Base-by-base conservation (phyloP, 1,140 invertebrate species). In the Daktulosphaira vitifoliae region DNA sequence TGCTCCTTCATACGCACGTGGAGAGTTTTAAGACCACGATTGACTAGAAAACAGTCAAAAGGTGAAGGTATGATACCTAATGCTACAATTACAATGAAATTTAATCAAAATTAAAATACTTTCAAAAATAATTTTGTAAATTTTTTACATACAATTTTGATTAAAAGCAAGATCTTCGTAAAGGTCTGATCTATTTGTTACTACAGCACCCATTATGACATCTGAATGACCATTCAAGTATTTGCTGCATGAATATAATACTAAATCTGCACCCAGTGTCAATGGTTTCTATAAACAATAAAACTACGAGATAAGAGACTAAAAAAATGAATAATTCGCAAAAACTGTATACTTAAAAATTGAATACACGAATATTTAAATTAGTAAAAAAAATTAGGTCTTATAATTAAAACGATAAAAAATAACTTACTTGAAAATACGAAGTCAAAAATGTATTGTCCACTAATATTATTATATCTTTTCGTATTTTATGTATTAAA, bases 221-320 rank as follows among this genome's bases (percentile, higher is more conserved):
- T 99, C 96, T 1, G 90, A 88, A 76, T 99, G 96, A 0, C 96
- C 96, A 76, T 98, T 98, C 84, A 98, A 94, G 72, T 98, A 99
- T 76, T 99, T 99, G 0, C 95, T 97, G 25, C 96, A 70, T 0
- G 96, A 99, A 77, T 98, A 96, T 68, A 92, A 76, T 1, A 88
- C 85, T 50, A 98, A 80, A 77, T 99, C 95, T 2, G 90, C 95
- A 9, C 96, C 96, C 25, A 96, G 78, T 18, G 85, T 81, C 25
- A 99, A 75, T 3, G 96, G 96, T 68, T 84, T 81, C 85, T 90
- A 68, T 50, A 74, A 74, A 66, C 66, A 68, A 69, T 72, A 66
- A 71, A 68, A 23, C 16, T n/a, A n/a, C n/a, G n/a, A n/a, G n/a
- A n/a, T n/a, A n/a, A n/a, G 56, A 69, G 37, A 56, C n/a, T n/a